Base-by-base conservation (phyloP, 1,140 invertebrate genomes). In the Phymastichus coffea region DNA sequence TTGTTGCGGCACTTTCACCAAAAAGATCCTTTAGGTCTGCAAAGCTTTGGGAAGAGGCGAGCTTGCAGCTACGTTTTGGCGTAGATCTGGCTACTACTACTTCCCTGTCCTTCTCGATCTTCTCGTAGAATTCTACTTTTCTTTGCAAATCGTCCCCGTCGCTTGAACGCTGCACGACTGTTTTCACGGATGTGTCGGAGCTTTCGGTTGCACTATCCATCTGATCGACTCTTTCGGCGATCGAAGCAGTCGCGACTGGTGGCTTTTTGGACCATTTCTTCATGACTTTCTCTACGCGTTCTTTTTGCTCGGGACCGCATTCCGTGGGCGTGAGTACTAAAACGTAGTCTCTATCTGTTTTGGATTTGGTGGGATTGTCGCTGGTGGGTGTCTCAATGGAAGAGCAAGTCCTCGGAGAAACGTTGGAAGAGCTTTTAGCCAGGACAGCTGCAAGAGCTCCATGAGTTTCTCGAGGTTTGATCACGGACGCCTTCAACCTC, bases 81-180 rank as follows among this genome's bases (percentile, higher is more conserved):
- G n/a, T n/a, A n/a, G n/a, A n/a, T n/a, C n/a, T n/a, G n/a, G n/a
- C 14, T 20, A n/a, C n/a, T n/a, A n/a, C n/a, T n/a, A n/a, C n/a
- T n/a, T n/a, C n/a, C 8, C 20, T 4, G 15, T 35, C 3, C 6
- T 69, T 62, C 68, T 81, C 76, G 0, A 85, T 85, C 14, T 84
- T 86, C 73, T 92, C 90, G 68, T 91, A 92, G 75, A 89, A 92
- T 69, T 91, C 86, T 2, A 92, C 88, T 74, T 90, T 92, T 55
- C 85, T 83, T 41, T 83, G 82, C 1, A 91, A 85, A 52, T 86
- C 84, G 52, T 86, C 84, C 1, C 51, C 70, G 70, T 72, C 72
- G 3, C 54, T 54, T 20, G 61, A 73, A 41, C 78, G 75, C 57
- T 82, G 78, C 23, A 89, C 85, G 0, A 86, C 87, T 10, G 85